Conservation (phyloP, 2,113 vertebrate genomes). For the Ammodramus savannarum region DNA sequence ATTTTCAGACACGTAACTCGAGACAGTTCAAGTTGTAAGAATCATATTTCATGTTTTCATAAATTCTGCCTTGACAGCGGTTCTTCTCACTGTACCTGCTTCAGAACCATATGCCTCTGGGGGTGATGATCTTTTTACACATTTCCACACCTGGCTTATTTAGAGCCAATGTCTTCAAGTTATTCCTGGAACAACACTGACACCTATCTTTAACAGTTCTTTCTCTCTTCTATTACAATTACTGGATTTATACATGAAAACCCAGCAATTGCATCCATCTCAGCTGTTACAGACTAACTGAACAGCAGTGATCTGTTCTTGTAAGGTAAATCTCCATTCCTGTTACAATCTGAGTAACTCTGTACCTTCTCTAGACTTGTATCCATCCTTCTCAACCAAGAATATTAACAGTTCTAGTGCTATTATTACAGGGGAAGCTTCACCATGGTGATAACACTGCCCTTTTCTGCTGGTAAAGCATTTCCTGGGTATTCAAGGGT, state of each 20-base stretch:
- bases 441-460: rapidly evolving
- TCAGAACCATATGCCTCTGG: neutral
- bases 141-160: neutral
- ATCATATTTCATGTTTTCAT: neutral
- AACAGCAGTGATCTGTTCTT: neutral
- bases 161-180: neutral
- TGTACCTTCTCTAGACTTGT: neutral
- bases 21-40: neutral
- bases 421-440: neutral
- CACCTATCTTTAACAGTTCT: neutral
- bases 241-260: neutral
- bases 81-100: neutral
- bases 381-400: neutral
- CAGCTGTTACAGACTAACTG: neutral
- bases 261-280: neutral
- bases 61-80: neutral
- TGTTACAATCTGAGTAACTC: neutral
- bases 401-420: neutral
- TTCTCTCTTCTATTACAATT: neutral
- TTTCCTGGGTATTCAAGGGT: neutral
- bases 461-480: neutral
- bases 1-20: neutral
- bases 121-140: neutral
- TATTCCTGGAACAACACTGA: neutral
- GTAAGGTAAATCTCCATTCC: neutral